A percentile compares a stretch with the other conserved stretches of the same genome.
Conservation (phyloP, 2,888 invertebrate species). For the Pseudococcus jackbeardsleyi region DNA sequence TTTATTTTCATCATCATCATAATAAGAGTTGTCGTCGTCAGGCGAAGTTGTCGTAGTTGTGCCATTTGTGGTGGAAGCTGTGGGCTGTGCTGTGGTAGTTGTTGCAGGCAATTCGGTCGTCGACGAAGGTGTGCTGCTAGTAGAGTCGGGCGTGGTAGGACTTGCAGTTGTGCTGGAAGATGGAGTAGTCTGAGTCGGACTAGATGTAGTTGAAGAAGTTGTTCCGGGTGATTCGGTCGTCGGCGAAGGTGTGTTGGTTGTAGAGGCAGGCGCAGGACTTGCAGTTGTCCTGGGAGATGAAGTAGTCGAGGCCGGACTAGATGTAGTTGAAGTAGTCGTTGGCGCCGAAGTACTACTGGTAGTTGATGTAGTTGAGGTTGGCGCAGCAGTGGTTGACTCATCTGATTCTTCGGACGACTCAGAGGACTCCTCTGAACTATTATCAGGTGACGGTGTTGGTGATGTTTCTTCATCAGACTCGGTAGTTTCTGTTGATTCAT, state of each 20-base stretch:
- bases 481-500: not conserved
- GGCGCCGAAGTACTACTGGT: not conserved
- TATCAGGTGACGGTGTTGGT: not conserved
- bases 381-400: not conserved
- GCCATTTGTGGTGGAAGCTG: no score
- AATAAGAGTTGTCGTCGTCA: no score
- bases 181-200: not conserved
- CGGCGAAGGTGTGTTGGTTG: not conserved
- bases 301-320: not conserved
- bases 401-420: not conserved
- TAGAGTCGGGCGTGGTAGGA: not conserved
- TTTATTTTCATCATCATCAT: no score
- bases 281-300: not conserved
- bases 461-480: not conserved
- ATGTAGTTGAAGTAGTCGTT: not conserved
- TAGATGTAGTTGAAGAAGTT: not conserved
- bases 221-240: not conserved
- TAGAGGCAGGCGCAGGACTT: not conserved
- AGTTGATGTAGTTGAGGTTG: not conserved
- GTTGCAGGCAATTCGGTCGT: no score
- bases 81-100: no score
- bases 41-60: not conserved
- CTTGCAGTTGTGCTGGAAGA: no score
- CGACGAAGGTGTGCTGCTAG: not conserved
- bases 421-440: conserved; percentile 24